phyloP scores from a whole-genome alignment of 1,140 invertebrate genomes.

The Formica selysi region DNA sequence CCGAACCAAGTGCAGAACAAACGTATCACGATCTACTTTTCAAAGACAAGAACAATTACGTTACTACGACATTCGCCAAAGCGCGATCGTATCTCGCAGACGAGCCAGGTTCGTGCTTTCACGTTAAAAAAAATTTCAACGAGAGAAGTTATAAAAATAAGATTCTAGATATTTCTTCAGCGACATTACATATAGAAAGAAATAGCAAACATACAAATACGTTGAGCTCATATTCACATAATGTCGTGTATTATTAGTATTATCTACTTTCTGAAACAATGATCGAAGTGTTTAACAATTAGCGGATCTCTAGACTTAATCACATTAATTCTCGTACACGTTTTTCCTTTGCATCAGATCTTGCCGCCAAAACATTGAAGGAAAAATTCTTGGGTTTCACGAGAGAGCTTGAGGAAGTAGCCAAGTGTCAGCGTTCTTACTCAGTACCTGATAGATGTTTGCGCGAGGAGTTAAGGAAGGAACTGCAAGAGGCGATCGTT shows the following conservation, averaged over 20 bases:
- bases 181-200: constrained; percentile 25
- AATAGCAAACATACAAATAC: constrained; percentile 18
- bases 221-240: neutral
- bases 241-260: constrained; percentile 37
- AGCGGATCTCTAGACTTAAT: constrained; percentile 2
- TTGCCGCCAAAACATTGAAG: constrained; percentile 92
- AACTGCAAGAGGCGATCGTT: constrained; percentile 87
- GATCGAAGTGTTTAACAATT: constrained; percentile 28
- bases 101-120: constrained; percentile 79
- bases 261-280: constrained; percentile 30
- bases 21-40: constrained; percentile 92
- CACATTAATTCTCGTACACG: neutral
- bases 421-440: constrained; percentile 94
- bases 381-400: constrained; percentile 96
- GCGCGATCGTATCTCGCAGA: constrained; percentile 80
- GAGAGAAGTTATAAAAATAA: constrained; percentile 9
- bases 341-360: constrained; percentile 82
- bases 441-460: constrained; percentile 97
- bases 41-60: constrained; percentile 82
- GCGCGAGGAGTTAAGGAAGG: constrained; percentile 88
- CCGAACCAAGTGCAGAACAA: constrained; percentile 94
- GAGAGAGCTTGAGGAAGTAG: constrained; percentile 97
- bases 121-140: neutral
- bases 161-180: constrained; percentile 24
- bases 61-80: constrained; percentile 83